Evolutionary conservation across 2,888 invertebrate genomes (phyloP), one percentile per base, ranked within the genome.

Genomic region (Macaria notata): DNA sequence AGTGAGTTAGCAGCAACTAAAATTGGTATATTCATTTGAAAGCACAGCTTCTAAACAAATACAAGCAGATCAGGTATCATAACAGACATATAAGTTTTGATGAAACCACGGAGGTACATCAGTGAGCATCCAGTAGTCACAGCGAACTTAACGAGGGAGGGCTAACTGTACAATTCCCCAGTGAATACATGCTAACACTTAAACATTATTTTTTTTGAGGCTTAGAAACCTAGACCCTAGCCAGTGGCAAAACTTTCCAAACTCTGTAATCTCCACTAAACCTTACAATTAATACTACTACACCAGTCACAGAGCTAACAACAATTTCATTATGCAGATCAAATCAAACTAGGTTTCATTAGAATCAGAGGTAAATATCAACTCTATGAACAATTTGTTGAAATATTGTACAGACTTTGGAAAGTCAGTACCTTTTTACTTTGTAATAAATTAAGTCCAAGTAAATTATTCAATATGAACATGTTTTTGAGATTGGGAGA

Each of bases 391-490:
- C 38, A 44, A 50, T 50, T 50, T 44, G 64, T 65, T 72, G 69
- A 69, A 76, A 65, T 70, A 60, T 76, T 70, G 62, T 75, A 76
- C 88, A 90, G 90, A 89, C 81, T 88, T 88, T 89, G 90, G 89
- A 89, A 90, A 91, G 88, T 83, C 84, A 83, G 83, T 88, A 84
- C 86, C 83, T 76, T 84, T 87, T 88, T 88, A 86, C 83, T 87
- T 88, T 86, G 88, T 86, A 91, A 91, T 91, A 91, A 91, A 91
- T 91, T 91, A 91, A 91, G 87, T 89, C 87, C 85, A 86, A 88
- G 88, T 88, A 88, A 91, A 89, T 88, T 88, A 90, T 88, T 89
- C 86, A 88, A 84, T 89, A 89, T 86, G 90, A 92, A 88, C 91
- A 89, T 88, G 59, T 83, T 76, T 83, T 84, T 72, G 68, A 72